phyloP scores from a whole-genome alignment of 2,888 invertebrate species.

The Byasa hedistus region DNA sequence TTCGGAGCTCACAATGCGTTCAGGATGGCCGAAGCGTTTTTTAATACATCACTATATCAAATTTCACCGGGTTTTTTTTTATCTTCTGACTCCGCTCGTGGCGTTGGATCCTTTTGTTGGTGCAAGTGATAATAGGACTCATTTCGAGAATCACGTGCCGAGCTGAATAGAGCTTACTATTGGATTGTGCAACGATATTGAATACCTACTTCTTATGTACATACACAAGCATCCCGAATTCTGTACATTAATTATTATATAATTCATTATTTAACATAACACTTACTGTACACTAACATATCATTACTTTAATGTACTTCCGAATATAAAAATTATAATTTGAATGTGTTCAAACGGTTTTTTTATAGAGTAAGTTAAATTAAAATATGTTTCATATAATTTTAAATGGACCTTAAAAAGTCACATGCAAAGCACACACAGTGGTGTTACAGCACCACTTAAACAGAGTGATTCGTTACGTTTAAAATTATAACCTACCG shows the following conservation, averaged over 20 bases:
- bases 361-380: no score
- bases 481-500: no score
- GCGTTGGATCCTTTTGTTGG: conserved; percentile 54
- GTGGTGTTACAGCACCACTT: not conserved
- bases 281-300: not conserved
- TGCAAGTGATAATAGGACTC: conserved; percentile 60
- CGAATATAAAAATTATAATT: no score
- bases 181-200: conserved; percentile 40
- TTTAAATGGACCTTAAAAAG: no score
- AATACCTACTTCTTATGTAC: conserved; percentile 2
- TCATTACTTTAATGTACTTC: no score
- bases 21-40: conserved; percentile 58
- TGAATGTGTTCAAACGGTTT: no score
- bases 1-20: conserved; percentile 66
- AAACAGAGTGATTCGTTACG: no score
- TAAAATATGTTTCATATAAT: no score
- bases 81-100: conserved; percentile 65
- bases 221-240: not conserved
- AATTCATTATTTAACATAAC: conserved; percentile 1
- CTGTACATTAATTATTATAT: not conserved
- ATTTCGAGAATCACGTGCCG: conserved; percentile 71
- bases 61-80: conserved; percentile 70
- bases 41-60: conserved; percentile 73
- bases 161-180: conserved; percentile 55
- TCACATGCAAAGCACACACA: no score